Evolutionary conservation across 1,140 invertebrate genomes (phyloP).

Genomic region (Elysia chlorotica): DNA sequence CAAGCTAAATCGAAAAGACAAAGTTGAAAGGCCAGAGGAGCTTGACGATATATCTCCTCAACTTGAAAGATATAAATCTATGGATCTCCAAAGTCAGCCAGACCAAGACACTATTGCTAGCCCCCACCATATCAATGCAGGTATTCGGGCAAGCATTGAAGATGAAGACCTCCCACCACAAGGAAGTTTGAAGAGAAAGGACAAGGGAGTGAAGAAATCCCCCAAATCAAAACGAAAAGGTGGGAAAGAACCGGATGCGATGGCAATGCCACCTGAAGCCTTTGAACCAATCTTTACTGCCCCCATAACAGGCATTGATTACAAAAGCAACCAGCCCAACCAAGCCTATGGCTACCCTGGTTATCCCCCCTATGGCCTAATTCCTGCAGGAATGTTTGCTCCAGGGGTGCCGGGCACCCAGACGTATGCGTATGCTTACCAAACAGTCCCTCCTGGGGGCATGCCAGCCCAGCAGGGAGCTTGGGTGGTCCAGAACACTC

Average conservation of each 20-base stretch:
- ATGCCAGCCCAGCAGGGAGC: conserved; percentile 22
- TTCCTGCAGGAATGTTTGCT: conserved; percentile 27
- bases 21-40: conserved; percentile 5
- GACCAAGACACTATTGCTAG: conserved; percentile 29
- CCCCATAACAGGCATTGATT: conserved; percentile 25
- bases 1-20: not conserved
- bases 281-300: conserved; percentile 43
- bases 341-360: conserved; percentile 29
- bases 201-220: conserved; percentile 13
- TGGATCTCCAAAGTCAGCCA: conserved; percentile 21
- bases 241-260: conserved; percentile 23
- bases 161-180: conserved; percentile 9
- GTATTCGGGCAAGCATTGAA: conserved; percentile 18
- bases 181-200: conserved; percentile 15
- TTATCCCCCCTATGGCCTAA: conserved; percentile 28
- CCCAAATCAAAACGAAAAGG: not conserved
- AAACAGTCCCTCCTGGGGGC: conserved; percentile 18
- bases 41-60: conserved; percentile 3
- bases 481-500: conserved; percentile 37
- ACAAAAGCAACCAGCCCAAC: conserved; percentile 1
- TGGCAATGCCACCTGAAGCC: conserved; percentile 40
- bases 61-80: conserved; percentile 22
- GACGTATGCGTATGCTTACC: conserved; percentile 40
- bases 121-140: conserved; percentile 27
- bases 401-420: conserved; percentile 26